These are phyloP conservation scores for Proctacanthus coquilletti DNA, from an alignment of 1,140 invertebrate species.

Conservation along the genomic window DNA sequence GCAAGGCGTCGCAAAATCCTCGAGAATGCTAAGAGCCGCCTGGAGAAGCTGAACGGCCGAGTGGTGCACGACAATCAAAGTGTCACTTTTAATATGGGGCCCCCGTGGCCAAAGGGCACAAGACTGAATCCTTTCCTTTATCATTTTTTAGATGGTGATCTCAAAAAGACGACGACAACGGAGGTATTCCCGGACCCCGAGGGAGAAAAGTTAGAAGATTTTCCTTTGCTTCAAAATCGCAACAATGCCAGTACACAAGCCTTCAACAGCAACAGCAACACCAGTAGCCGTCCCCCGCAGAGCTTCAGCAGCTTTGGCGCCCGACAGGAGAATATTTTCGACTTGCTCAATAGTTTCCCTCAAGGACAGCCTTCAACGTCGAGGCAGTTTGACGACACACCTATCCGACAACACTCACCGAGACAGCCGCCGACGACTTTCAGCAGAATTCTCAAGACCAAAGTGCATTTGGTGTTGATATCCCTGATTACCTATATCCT, in stretches of 20 bases:
- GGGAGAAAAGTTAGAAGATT: not conserved
- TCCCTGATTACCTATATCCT: not conserved
- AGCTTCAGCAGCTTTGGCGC: too few relatives aligned
- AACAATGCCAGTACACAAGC: not conserved
- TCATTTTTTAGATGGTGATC: not conserved
- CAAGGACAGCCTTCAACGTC: not conserved
- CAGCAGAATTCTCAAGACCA: not conserved
- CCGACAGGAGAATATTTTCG: not conserved
- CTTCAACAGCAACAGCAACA: not conserved
- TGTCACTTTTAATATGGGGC: not conserved
- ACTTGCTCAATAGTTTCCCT: not conserved
- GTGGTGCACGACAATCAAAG: not conserved
- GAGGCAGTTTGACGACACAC: not conserved
- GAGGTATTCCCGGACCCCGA: not conserved
- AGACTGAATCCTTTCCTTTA: not conserved
- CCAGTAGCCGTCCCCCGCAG: too few relatives aligned
- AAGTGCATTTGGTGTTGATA: not conserved
- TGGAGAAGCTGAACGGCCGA: constrained; percentile 1
- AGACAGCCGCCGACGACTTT: not conserved
- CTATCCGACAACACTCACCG: not conserved
- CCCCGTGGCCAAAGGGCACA: not conserved
- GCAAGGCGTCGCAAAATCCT: constrained; percentile 2
- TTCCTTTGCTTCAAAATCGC: too few relatives aligned
- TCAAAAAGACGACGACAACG: too few relatives aligned
- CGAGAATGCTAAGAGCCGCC: constrained; percentile 1